Evolutionary conservation across 2,113 vertebrate species (phyloP).

Genomic region (Vireo altiloquus): DNA sequence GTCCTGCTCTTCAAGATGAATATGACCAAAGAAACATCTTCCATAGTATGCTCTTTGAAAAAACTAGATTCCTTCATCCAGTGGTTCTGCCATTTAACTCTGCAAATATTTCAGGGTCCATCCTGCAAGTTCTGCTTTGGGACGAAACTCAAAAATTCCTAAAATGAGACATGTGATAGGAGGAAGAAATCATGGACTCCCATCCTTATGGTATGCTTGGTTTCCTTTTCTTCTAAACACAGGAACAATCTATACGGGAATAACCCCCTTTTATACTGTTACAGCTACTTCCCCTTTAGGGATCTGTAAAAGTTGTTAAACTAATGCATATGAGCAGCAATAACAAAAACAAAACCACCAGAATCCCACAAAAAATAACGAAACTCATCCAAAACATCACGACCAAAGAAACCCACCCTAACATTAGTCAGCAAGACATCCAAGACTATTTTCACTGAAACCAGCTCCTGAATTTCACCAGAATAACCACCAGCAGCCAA

Average conservation of each 20-base stretch:
- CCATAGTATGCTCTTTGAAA: neutral
- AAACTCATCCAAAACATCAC: accelerated
- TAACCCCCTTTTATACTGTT: neutral
- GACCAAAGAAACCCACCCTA: neutral
- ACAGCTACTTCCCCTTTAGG: neutral
- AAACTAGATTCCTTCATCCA: neutral
- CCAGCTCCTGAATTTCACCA: neutral
- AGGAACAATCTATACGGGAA: neutral
- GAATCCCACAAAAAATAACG: accelerated
- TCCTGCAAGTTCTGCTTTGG: neutral
- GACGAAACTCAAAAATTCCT: neutral
- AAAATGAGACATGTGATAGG: neutral
- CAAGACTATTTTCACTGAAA: neutral
- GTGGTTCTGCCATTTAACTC: neutral
- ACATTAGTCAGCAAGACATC: neutral
- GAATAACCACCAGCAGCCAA: neutral
- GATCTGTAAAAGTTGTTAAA: neutral
- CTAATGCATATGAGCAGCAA: neutral
- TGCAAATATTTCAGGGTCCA: neutral
- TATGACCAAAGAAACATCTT: neutral
- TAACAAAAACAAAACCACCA: neutral
- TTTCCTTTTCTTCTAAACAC: neutral
- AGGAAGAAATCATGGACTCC: neutral
- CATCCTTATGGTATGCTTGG: neutral
- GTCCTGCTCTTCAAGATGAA: neutral